Base-by-base conservation (phyloP, 2,797 vertebrate species). In the Nasua narica region DNA sequence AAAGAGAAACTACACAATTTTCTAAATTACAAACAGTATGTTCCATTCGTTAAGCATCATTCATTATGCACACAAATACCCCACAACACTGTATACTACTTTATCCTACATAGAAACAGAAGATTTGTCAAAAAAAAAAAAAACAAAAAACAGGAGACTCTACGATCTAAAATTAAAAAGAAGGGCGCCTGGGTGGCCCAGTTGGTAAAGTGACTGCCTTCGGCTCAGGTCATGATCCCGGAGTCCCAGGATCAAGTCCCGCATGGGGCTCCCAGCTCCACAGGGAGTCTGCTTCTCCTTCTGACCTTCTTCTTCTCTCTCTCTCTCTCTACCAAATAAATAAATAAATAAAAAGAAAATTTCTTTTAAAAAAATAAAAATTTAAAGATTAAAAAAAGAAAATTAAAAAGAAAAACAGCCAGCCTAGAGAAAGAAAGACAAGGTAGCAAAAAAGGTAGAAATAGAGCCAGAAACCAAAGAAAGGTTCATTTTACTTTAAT, bases 81-180 rank as follows among this genome's bases (percentile, higher is more conserved):
- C 27, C 8, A 65, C 79, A 95, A 65, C 32, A 87, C 1, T 76
- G 13, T 46, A 40, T 93, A 58, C 65, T 92, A 58, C 40, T n/a
- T n/a, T n/a, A n/a, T n/a, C n/a, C n/a, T n/a, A n/a, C 40, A 62
- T 14, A 92, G 56, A 74, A 95, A 94, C 35, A 90, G 35, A 86
- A 90, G 27, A 83, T 50, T n/a, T n/a, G 18, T 18, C 18, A 52
- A 76, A 0, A 74, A n/a, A 4, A 40, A 12, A 79, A 48, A 56
- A 40, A 88, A n/a, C n/a, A n/a, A n/a, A 12, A 37, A 76, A 76
- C 23, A 91, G 14, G 35, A 78, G 9, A 37, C 14, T 90, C 82
- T 85, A 67, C 13, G 43, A 86, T 69, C 5, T 32, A 88, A 78
- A 52, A 3, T 74, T 67, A 92, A 89, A 76, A 52, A 29, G 48